Percentiles rank a stretch among this genome's conserved stretches.
Evolutionary conservation across 2,797 vertebrate species (phyloP).

Genomic region (Antrozous pallidus): DNA sequence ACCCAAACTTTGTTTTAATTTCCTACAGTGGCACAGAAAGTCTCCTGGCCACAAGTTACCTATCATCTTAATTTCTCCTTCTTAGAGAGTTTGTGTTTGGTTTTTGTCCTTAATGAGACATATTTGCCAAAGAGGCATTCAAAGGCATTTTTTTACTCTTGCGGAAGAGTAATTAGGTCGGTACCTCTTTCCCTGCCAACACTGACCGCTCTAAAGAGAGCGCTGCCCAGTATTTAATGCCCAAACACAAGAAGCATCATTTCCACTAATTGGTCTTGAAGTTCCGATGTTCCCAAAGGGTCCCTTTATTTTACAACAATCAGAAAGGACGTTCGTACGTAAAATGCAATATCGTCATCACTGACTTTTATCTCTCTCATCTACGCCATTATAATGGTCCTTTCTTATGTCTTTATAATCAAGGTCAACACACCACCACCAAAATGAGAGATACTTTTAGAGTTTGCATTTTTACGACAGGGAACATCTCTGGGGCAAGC

Average conservation of each 20-base stretch:
- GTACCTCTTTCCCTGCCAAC: conserved; percentile 84
- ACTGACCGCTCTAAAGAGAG: conserved; percentile 82
- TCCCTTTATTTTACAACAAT: conserved; percentile 82
- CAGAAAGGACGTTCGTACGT: conserved; percentile 78
- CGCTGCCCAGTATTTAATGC: conserved; percentile 84
- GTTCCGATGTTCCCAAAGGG: conserved; percentile 83
- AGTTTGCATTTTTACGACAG: conserved; percentile 74
- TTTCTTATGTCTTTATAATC: conserved; percentile 70
- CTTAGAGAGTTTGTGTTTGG: conserved; percentile 81
- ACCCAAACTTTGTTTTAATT: conserved; percentile 76
- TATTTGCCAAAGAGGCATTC: conserved; percentile 86
- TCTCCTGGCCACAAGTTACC: conserved; percentile 84
- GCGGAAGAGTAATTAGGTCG: conserved; percentile 86
- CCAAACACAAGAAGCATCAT: conserved; percentile 84
- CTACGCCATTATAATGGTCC: conserved; percentile 69
- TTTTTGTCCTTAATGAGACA: conserved; percentile 85
- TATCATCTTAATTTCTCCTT: conserved; percentile 83
- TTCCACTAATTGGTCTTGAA: conserved; percentile 87
- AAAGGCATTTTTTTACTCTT: conserved; percentile 85
- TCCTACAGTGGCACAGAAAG: conserved; percentile 81
- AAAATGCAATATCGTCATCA: conserved; percentile 80
- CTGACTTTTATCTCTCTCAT: conserved; percentile 73
- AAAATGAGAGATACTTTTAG: conserved; percentile 70
- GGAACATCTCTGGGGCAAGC: conserved; percentile 43
- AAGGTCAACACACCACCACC: conserved; percentile 51